Evolutionary conservation across 2,888 invertebrate genomes (phyloP).

Genomic region (Campopleginae sp.): DNA sequence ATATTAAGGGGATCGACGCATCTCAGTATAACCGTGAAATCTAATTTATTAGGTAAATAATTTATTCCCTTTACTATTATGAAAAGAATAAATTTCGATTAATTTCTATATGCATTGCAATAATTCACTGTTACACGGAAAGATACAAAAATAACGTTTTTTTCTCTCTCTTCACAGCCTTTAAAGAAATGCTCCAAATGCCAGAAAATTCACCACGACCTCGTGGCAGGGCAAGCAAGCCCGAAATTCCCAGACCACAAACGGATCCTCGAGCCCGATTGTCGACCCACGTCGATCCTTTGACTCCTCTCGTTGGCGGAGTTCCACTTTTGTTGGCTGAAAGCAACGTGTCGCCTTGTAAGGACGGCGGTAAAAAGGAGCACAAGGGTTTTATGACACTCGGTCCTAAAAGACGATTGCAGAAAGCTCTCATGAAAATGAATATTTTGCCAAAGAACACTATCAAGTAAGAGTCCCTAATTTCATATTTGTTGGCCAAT

Average conservation of each 20-base stretch:
- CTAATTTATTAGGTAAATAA: constrained; percentile 92
- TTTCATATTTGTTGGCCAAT: background rate
- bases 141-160: background rate
- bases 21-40: constrained; percentile 97
- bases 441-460: constrained; percentile 95
- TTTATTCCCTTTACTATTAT: background rate
- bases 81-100: background rate
- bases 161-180: constrained; percentile 83
- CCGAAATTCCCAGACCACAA: constrained; percentile 85
- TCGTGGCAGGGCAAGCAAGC: constrained; percentile 85
- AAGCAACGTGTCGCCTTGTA: constrained; percentile 83
- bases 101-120: background rate
- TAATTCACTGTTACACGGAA: background rate
- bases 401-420: constrained; percentile 93
- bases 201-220: constrained; percentile 93
- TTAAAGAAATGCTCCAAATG: constrained; percentile 90
- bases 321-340: constrained; percentile 81
- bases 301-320: constrained; percentile 80
- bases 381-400: constrained; percentile 93
- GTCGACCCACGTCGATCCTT: constrained; percentile 90
- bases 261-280: constrained; percentile 90
- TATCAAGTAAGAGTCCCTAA: constrained; percentile 84
- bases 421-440: constrained; percentile 94
- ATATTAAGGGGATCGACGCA: constrained; percentile 97
- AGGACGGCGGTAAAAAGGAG: constrained; percentile 87